Percentiles rank a stretch among this genome's conserved stretches.
Conservation (phyloP, 2,888 invertebrate species). For the Drosophila trichaetosa region DNA sequence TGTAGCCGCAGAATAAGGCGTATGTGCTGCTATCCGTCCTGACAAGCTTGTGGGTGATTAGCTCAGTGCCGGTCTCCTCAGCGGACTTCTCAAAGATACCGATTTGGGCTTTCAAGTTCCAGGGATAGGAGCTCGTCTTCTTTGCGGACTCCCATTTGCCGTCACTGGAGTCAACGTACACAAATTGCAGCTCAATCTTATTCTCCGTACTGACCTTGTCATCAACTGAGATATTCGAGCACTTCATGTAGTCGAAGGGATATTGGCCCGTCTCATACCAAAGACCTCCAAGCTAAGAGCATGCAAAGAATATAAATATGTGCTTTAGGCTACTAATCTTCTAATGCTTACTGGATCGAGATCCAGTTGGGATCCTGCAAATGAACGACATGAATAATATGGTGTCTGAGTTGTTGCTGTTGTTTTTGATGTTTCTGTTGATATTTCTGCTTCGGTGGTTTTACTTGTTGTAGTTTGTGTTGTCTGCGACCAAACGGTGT, state of each 20-base stretch:
- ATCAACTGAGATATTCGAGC: background rate
- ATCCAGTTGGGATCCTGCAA: background rate
- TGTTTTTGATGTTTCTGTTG: background rate
- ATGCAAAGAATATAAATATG: background rate
- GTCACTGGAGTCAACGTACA: slow-evolving; percentile 23
- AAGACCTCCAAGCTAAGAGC: slow-evolving; percentile 25
- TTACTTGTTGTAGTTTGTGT: background rate
- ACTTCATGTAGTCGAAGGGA: slow-evolving; percentile 1
- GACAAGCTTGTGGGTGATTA: slow-evolving; percentile 27
- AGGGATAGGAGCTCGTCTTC: slow-evolving; percentile 5
- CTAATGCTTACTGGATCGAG: slow-evolving; percentile 35
- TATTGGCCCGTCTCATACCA: slow-evolving; percentile 42
- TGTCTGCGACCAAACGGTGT: slow-evolving; percentile 14
- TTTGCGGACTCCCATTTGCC: slow-evolving; percentile 19
- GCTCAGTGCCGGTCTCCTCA: background rate
- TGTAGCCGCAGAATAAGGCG: slow-evolving; percentile 26
- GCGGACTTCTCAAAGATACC: slow-evolving; percentile 31
- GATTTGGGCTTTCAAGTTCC: slow-evolving; percentile 27
- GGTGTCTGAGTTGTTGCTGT: background rate
- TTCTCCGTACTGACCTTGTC: background rate
- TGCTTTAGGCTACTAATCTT: no score
- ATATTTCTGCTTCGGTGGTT: background rate
- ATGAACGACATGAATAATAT: background rate
- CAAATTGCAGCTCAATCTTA: slow-evolving; percentile 7
- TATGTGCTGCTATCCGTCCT: slow-evolving; percentile 2